Evolutionary conservation across 2,888 invertebrate species (phyloP).

Genomic region (Aphodius granarius): DNA sequence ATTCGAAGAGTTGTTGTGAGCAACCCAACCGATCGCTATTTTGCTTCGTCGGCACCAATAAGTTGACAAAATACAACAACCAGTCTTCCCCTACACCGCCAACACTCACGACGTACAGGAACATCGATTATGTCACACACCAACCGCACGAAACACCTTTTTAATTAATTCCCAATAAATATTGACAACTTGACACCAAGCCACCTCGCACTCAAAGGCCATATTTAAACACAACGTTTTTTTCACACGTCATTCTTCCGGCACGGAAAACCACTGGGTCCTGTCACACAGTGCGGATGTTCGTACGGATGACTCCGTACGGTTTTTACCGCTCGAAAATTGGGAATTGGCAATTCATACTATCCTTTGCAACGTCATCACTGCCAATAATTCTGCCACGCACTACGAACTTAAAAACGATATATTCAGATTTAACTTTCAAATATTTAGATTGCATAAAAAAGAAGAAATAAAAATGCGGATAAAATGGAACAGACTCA

Average conservation of each 20-base stretch:
- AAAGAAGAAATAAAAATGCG: neutral
- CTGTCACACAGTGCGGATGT: too few species aligned
- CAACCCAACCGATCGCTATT: neutral
- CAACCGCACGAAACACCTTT: neutral
- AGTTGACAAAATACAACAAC: neutral
- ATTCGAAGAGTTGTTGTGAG: neutral
- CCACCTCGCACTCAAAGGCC: too few species aligned
- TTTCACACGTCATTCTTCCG: too few species aligned
- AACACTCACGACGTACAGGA: neutral
- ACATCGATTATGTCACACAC: neutral
- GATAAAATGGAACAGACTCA: neutral
- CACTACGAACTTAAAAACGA: too few species aligned
- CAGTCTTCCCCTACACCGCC: neutral
- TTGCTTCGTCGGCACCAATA: neutral
- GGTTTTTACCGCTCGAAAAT: too few species aligned
- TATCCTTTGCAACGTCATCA: too few species aligned
- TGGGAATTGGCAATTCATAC: too few species aligned
- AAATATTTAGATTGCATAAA: neutral
- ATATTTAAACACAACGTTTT: too few species aligned
- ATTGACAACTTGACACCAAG: neutral
- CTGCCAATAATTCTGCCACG: too few species aligned
- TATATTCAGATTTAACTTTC: neutral
- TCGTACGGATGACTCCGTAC: too few species aligned
- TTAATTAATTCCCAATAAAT: slow-evolving; percentile 13
- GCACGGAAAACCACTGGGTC: too few species aligned